A percentile compares a stretch with the other conserved stretches of the same genome.
These are phyloP conservation scores for Hyperopisus bebe DNA, from an alignment of 2,113 vertebrate genomes.

Conservation along the genomic window DNA sequence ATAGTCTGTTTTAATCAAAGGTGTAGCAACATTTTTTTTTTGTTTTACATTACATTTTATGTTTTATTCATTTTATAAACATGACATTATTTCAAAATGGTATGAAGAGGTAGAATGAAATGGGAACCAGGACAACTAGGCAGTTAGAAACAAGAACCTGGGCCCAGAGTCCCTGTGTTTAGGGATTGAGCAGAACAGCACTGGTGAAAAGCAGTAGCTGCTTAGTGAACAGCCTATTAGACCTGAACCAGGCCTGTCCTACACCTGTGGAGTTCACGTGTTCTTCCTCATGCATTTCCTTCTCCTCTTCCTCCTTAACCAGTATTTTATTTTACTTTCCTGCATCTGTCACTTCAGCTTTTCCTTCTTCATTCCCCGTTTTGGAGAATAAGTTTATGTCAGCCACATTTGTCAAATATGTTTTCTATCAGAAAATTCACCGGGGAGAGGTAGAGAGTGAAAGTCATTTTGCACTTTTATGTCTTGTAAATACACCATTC, in stretches of 20 bases:
- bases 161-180: neutral
- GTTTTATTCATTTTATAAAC: neutral
- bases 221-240: neutral
- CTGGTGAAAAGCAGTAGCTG: neutral
- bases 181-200: neutral
- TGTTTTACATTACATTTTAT: neutral
- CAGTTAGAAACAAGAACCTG: neutral
- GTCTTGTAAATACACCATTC: conserved; percentile 30
- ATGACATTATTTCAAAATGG: neutral
- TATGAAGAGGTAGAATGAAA: neutral
- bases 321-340: neutral
- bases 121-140: neutral
- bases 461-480: conserved; percentile 26
- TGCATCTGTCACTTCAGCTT: neutral
- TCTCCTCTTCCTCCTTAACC: neutral
- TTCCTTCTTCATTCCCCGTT: neutral
- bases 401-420: neutral
- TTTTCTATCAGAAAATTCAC: neutral
- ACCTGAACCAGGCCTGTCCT: neutral
- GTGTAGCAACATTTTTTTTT: neutral
- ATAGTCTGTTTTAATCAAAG: neutral
- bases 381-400: neutral
- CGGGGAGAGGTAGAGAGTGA: conserved; percentile 1
- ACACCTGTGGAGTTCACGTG: neutral
- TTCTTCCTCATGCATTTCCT: neutral